Base-by-base conservation (phyloP, 2,113 vertebrate species). In the Phrynocephalus versicolor region DNA sequence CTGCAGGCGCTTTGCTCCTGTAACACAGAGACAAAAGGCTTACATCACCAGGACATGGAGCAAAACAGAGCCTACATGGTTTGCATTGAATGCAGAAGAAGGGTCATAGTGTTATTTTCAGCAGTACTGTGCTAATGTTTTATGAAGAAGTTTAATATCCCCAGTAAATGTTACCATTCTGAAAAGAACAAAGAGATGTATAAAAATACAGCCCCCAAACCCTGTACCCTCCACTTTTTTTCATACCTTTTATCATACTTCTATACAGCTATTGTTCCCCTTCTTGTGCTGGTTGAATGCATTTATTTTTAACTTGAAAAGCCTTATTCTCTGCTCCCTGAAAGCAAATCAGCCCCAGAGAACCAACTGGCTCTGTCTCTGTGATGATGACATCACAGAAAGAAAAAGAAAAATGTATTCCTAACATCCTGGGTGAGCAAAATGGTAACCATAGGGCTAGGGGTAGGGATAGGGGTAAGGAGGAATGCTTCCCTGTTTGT, bases 11-110 rank as follows among this genome's bases (percentile, higher is more conserved):
- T 77, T 27, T 78, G 58, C 41, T 51, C 45, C 84, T 62, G 80
- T 67, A 84, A 45, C 75, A 90, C 83, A 89, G 30, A 88, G 33
- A 89, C 3, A 89, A 27, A 16, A 79, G 85, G 62, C 45, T 82
- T 60, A 74, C 70, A 76, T 37, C 83, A 35, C 86, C 57, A 74
- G 73, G 65, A 79, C 73, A 82, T 33, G 35, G 82, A 65, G 78
- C 62, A 35, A 67, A 79, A 35, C 19, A 85, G 2, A 85, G n/a
- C 58, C 18, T 82, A 12, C 25, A 65, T 19, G 23, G 73, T 81
- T 57, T 75, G 55, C 4, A 87, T 72, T 87, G 23, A 84, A 77
- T 25, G 51, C 3, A 76, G 58, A 65, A 67, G 67, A 30, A 67
- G 16, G 30, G 35, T 6, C 15, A 57, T 71, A 76, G 81, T 73